phyloP scores from a whole-genome alignment of 2,888 invertebrate genomes.

The Leptopterna dolabrata region DNA sequence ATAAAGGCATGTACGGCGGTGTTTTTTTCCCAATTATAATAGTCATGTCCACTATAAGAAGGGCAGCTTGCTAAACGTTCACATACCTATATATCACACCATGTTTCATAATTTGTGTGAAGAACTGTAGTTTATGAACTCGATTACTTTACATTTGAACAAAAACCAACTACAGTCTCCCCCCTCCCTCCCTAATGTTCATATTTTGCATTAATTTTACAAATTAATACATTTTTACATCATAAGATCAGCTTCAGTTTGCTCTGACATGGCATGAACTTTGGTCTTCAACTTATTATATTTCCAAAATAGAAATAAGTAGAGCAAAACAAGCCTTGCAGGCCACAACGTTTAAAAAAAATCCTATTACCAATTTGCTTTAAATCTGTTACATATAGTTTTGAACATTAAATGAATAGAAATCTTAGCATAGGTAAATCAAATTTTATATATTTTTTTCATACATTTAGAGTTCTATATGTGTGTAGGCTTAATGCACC shows the following conservation, averaged over 20 bases:
- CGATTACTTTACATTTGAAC: background rate
- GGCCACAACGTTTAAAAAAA: background rate
- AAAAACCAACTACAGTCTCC: background rate
- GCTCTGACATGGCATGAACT: conserved; percentile 19
- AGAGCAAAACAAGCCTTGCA: conserved; percentile 16
- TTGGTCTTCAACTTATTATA: background rate
- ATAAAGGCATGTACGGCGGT: background rate
- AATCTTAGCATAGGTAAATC: conserved; percentile 24
- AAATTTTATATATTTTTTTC: background rate
- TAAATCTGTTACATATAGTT: background rate
- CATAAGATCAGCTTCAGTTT: background rate
- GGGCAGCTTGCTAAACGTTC: background rate
- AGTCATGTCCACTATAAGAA: background rate
- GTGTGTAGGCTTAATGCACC: conserved; percentile 59
- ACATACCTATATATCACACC: background rate
- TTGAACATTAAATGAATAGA: conserved; percentile 33
- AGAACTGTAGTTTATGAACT: background rate
- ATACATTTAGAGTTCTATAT: conserved; percentile 1
- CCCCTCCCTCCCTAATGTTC: background rate
- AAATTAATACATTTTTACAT: conserved; percentile 14
- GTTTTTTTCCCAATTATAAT: background rate
- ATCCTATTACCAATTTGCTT: background rate
- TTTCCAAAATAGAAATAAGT: background rate
- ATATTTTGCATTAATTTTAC: conserved; percentile 8
- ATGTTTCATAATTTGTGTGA: background rate